These are phyloP conservation scores for Cryptus armator DNA, from an alignment of 2,888 invertebrate species.

Conservation along the genomic window DNA sequence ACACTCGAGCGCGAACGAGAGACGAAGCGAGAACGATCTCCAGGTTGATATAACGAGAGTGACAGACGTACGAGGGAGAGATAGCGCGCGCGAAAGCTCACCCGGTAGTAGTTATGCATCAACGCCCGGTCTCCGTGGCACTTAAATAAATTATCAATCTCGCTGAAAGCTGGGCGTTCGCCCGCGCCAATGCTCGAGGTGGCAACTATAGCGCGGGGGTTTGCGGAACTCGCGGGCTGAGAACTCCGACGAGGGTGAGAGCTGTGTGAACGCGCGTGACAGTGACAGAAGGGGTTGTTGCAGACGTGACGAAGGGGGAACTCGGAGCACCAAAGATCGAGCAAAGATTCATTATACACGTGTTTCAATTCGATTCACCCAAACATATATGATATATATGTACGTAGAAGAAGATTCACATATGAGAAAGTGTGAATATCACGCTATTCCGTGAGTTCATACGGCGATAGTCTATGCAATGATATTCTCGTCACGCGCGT, in stretches of 20 bases:
- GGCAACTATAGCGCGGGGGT: constrained; percentile 48
- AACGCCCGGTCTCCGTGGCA: constrained; percentile 73
- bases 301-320: constrained; percentile 50
- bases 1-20: constrained; percentile 27
- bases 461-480: constrained; percentile 25
- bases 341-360: constrained; percentile 52
- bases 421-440: neutral
- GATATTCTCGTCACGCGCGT: constrained; percentile 36
- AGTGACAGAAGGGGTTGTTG: constrained; percentile 54
- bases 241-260: constrained; percentile 2
- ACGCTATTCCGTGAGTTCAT: constrained; percentile 14
- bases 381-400: neutral
- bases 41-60: constrained; percentile 75
- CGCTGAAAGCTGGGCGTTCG: constrained; percentile 75
- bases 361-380: constrained; percentile 44
- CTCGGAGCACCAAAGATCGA: constrained; percentile 43
- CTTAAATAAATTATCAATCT: constrained; percentile 82
- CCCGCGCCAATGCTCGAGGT: constrained; percentile 61
- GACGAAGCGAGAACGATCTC: constrained; percentile 66
- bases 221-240: constrained; percentile 29
- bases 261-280: constrained; percentile 30
- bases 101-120: constrained; percentile 73
- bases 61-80: constrained; percentile 45
- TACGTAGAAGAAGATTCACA: neutral
- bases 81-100: constrained; percentile 54